A percentile compares a stretch with the other conserved stretches of the same genome.
Evolutionary conservation across 2,797 vertebrate genomes (phyloP).

Genomic region (Enteromius unitaeniatus): DNA sequence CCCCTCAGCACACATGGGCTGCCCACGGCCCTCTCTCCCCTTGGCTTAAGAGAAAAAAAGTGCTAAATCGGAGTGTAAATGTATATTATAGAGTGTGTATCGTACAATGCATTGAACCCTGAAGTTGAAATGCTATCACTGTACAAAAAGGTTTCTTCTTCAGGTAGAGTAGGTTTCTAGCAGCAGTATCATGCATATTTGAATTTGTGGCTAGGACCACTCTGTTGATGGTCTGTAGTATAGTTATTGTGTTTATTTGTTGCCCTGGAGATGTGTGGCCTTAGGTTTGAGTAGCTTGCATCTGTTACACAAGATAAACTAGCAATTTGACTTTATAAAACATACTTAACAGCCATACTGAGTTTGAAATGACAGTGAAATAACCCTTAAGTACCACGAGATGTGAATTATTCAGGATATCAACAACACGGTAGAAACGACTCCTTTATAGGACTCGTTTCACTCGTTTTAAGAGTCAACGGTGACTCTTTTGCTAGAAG

Average conservation of each 20-base stretch:
- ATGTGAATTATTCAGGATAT: constrained; percentile 5
- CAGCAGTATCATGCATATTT: constrained; percentile 59
- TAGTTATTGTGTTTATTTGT: constrained; percentile 8
- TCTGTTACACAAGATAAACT: constrained; percentile 19
- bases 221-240: constrained; percentile 22
- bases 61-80: constrained; percentile 22
- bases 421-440: not conserved
- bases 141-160: constrained; percentile 31
- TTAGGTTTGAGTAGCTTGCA: constrained; percentile 22
- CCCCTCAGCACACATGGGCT: constrained; percentile 9
- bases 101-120: constrained; percentile 14
- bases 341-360: not conserved
- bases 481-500: not conserved
- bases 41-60: constrained; percentile 36
- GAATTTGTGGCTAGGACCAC: constrained; percentile 47
- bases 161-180: constrained; percentile 46
- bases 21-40: not conserved
- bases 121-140: constrained; percentile 15
- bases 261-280: constrained; percentile 12
- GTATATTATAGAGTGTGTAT: constrained; percentile 1
- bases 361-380: not conserved
- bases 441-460: not conserved
- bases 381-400: not conserved
- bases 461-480: not conserved
- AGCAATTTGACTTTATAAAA: not conserved